Percentiles rank a stretch among this genome's conserved stretches.
phyloP scores from a whole-genome alignment of 64 coral and sea anemone genomes.

The Orbicella faveolata region DNA sequence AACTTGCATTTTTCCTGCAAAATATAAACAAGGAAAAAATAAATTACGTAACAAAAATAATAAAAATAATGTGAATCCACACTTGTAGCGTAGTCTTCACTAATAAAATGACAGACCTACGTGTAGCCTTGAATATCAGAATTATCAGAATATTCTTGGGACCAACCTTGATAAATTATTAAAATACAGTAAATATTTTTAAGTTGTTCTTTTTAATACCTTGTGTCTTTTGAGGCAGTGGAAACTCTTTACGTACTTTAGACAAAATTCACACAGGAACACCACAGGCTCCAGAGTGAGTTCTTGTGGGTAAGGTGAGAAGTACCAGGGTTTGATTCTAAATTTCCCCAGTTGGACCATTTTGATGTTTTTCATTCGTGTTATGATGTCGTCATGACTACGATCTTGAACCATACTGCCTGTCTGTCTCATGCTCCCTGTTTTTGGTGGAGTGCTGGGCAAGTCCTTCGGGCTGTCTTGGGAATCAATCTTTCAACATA shows the following conservation, averaged over 20 bases:
- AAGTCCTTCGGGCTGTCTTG: slow-evolving; percentile 91
- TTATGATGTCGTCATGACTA: slow-evolving; percentile 97
- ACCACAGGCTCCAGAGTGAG: slow-evolving; percentile 82
- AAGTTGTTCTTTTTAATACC: slow-evolving; percentile 33
- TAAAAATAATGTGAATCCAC: too few relatives aligned
- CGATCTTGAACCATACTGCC: slow-evolving; percentile 99
- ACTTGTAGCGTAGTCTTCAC: too few relatives aligned
- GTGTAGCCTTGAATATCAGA: too few relatives aligned
- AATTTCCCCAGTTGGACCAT: slow-evolving; percentile 92
- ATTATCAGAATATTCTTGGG: too few relatives aligned
- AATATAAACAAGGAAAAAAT: neutral
- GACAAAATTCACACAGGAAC: slow-evolving; percentile 96
- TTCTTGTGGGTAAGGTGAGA: slow-evolving; percentile 97
- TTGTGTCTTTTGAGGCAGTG: slow-evolving; percentile 95
- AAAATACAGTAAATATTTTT: too few relatives aligned
- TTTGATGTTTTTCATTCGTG: slow-evolving; percentile 97
- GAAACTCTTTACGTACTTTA: slow-evolving; percentile 97
- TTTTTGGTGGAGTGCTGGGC: slow-evolving; percentile 73
- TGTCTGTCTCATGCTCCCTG: slow-evolving; percentile 68
- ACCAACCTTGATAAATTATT: too few relatives aligned
- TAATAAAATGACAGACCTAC: too few relatives aligned
- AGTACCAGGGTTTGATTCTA: slow-evolving; percentile 96
- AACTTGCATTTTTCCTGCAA: slow-evolving; percentile 94
- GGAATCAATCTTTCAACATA: slow-evolving; percentile 67
- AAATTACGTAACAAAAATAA: too few relatives aligned